Percentiles rank a stretch among this genome's conserved stretches.
Conservation (phyloP, 2,888 invertebrate genomes). For the Hypomecis atomaria region DNA sequence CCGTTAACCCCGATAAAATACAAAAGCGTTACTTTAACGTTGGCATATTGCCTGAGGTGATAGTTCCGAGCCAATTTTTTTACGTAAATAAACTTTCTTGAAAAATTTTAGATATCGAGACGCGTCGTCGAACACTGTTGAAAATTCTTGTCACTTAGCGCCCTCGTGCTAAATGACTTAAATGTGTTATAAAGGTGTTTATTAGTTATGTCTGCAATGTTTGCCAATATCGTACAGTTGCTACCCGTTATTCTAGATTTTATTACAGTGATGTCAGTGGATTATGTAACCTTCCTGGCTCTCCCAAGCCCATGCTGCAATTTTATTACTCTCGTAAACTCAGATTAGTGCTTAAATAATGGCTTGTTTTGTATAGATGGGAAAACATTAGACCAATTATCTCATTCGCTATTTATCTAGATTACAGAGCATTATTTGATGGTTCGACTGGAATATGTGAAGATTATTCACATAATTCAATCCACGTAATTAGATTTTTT, state of each 20-base stretch:
- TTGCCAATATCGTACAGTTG: conserved; percentile 28
- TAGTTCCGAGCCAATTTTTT: conserved; percentile 55
- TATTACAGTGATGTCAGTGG: conserved; percentile 27
- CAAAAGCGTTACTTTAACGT: conserved; percentile 55
- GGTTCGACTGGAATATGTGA: background rate
- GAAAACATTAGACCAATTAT: conserved; percentile 18
- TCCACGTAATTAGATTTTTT: background rate
- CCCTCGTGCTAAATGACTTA: conserved; percentile 25
- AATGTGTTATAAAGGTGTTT: conserved; percentile 17
- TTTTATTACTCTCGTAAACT: conserved; percentile 13
- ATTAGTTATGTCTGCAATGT: conserved; percentile 17
- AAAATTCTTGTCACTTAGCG: conserved; percentile 35
- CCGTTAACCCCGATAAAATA: conserved; percentile 60
- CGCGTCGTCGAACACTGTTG: conserved; percentile 46
- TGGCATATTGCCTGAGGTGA: conserved; percentile 66
- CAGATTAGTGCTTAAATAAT: conserved; percentile 15
- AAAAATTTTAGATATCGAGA: conserved; percentile 63
- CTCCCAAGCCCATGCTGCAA: conserved; percentile 7
- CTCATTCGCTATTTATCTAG: background rate
- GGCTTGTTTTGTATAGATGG: conserved; percentile 13
- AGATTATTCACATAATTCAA: too few relatives aligned
- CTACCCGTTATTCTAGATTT: conserved; percentile 33
- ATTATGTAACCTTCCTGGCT: conserved; percentile 28
- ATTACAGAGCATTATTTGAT: background rate
- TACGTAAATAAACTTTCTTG: conserved; percentile 57